Conservation (phyloP, 2,113 vertebrate species). For the Scartelaos histophorus region DNA sequence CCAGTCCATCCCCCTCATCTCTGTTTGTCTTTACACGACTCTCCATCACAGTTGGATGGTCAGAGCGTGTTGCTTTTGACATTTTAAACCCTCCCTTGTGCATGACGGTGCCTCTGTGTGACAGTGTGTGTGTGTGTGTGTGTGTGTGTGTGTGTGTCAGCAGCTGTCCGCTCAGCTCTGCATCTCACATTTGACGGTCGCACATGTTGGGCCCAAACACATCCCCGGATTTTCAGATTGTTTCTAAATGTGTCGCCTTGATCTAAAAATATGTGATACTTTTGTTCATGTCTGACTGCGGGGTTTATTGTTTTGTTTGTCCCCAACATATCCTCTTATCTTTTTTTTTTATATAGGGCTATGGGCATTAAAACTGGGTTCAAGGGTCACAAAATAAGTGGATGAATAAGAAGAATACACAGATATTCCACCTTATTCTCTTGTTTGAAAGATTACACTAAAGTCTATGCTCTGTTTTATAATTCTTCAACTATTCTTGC, state of each 20-base stretch:
- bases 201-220: conserved; percentile 25
- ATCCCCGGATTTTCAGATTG: conserved; percentile 21
- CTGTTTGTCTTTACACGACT: conserved; percentile 2
- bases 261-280: conserved; percentile 1
- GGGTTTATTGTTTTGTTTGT: background rate
- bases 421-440: too few relatives aligned
- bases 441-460: too few relatives aligned
- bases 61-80: conserved; percentile 37
- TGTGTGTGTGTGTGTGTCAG: conserved; percentile 46
- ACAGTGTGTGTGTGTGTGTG: background rate
- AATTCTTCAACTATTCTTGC: too few relatives aligned
- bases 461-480: too few relatives aligned
- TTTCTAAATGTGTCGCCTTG: conserved; percentile 23
- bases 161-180: conserved; percentile 60
- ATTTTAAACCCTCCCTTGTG: conserved; percentile 41
- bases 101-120: conserved; percentile 15
- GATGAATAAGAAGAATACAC: too few relatives aligned
- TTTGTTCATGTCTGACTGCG: background rate
- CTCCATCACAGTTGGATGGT: conserved; percentile 11
- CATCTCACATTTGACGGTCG: conserved; percentile 30
- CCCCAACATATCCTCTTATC: too few relatives aligned
- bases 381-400: too few relatives aligned
- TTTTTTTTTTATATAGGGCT: too few relatives aligned
- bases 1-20: conserved; percentile 10
- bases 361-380: too few relatives aligned